Percentiles rank a stretch among this genome's conserved stretches.
These are phyloP conservation scores for Drosophila melanosoma DNA, from an alignment of 2,888 invertebrate genomes.

Conservation along the genomic window DNA sequence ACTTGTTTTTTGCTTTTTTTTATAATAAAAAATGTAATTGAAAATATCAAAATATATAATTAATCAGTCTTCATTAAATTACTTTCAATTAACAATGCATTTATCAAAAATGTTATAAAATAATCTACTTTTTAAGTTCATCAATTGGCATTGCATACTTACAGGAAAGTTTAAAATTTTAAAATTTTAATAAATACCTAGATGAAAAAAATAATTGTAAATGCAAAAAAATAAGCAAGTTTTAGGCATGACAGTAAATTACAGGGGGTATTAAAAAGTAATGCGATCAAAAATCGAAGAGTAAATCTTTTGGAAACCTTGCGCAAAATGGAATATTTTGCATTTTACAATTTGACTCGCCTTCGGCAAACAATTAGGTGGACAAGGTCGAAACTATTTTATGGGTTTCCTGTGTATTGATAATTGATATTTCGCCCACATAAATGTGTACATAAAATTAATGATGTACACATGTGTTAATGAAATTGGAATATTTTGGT, in stretches of 20 bases:
- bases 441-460: not conserved
- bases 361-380: not conserved
- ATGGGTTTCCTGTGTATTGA: constrained; percentile 2
- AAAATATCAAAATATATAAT: not conserved
- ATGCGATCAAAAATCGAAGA: not conserved
- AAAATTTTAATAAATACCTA: not conserved
- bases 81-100: constrained; percentile 5
- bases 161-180: constrained; percentile 2
- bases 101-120: no score
- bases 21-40: no score
- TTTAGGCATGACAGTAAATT: not conserved
- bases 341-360: not conserved
- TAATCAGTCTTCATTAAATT: not conserved
- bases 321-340: not conserved
- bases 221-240: not conserved
- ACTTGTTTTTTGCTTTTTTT: not conserved
- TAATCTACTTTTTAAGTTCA: not conserved
- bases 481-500: not conserved
- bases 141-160: constrained; percentile 17
- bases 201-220: not conserved
- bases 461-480: not conserved
- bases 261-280: not conserved
- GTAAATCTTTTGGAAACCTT: not conserved
- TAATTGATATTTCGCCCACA: constrained; percentile 6
- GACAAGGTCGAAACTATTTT: constrained; percentile 1